These are phyloP conservation scores for Tricholaema leucomelas DNA, from an alignment of 2,113 vertebrate genomes.

Conservation along the genomic window DNA sequence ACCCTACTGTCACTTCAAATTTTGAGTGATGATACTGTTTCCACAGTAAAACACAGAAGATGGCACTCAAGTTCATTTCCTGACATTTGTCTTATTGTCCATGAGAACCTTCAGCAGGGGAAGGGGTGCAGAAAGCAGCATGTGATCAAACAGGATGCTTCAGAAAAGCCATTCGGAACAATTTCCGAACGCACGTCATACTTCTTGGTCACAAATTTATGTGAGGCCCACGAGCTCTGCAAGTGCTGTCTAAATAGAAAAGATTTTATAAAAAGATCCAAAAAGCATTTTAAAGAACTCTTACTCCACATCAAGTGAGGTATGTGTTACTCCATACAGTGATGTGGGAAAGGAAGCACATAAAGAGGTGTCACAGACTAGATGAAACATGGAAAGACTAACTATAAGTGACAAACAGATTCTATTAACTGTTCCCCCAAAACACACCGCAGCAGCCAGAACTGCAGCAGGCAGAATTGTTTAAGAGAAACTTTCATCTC, in stretches of 20 bases:
- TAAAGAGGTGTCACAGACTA: accelerated
- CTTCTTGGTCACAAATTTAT: neutral
- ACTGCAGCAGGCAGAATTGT: neutral
- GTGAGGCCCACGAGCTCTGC: neutral
- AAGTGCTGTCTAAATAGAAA: neutral
- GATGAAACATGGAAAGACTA: neutral
- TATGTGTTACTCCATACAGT: neutral
- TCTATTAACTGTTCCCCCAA: neutral
- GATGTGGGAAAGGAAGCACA: neutral
- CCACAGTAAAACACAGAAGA: neutral
- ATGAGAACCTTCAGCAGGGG: neutral
- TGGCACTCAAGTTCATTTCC: neutral
- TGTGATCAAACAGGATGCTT: neutral
- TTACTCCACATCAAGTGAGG: neutral
- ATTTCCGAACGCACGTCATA: neutral
- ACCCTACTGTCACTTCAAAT: neutral
- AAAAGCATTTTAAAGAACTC: neutral
- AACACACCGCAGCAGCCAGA: neutral
- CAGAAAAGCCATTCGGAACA: neutral
- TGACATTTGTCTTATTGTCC: neutral
- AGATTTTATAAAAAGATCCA: neutral
- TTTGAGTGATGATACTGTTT: neutral
- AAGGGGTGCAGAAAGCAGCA: accelerated
- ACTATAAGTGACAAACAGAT: neutral
- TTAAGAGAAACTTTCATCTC: neutral